phyloP scores from a whole-genome alignment of 2,797 vertebrate species.

The Danio jaintianensis region DNA sequence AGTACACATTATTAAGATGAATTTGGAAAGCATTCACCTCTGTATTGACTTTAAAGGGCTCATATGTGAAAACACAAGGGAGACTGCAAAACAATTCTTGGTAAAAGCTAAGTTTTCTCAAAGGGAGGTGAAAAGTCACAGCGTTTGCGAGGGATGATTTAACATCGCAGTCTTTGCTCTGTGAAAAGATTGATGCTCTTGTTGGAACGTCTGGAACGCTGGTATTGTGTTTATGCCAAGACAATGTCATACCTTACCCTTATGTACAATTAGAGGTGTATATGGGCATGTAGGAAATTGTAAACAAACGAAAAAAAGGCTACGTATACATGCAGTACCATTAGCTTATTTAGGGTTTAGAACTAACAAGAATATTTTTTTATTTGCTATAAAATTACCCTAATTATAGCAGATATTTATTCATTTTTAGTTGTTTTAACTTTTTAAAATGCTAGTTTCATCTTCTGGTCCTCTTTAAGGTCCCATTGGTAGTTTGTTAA shows the following conservation, averaged over 20 bases:
- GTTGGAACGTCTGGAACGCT: slow-evolving; percentile 54
- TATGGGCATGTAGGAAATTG: not conserved
- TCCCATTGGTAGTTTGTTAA: too few species aligned
- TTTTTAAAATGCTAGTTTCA: too few species aligned
- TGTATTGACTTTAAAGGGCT: not conserved
- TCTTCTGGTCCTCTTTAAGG: too few species aligned
- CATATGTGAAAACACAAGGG: not conserved
- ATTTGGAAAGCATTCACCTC: not conserved
- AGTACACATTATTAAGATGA: slow-evolving; percentile 13
- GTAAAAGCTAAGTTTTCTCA: not conserved
- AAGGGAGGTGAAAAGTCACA: not conserved
- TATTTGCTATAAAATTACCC: too few species aligned
- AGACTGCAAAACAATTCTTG: not conserved
- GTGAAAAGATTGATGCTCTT: slow-evolving; percentile 22
- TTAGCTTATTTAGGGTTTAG: not conserved
- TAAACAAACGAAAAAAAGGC: not conserved
- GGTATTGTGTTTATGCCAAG: slow-evolving; percentile 13
- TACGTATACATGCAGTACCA: not conserved
- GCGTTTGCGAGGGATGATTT: slow-evolving; percentile 13
- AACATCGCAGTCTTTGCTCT: slow-evolving; percentile 31
- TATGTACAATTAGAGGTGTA: not conserved
- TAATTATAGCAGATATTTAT: too few species aligned
- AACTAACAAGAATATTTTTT: too few species aligned
- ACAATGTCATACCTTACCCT: slow-evolving; percentile 5
- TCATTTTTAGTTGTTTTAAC: too few species aligned